Percentiles rank a stretch among this genome's conserved stretches.
These are phyloP conservation scores for Centropus bengalensis DNA, from an alignment of 2,113 vertebrate genomes.

Conservation along the genomic window DNA sequence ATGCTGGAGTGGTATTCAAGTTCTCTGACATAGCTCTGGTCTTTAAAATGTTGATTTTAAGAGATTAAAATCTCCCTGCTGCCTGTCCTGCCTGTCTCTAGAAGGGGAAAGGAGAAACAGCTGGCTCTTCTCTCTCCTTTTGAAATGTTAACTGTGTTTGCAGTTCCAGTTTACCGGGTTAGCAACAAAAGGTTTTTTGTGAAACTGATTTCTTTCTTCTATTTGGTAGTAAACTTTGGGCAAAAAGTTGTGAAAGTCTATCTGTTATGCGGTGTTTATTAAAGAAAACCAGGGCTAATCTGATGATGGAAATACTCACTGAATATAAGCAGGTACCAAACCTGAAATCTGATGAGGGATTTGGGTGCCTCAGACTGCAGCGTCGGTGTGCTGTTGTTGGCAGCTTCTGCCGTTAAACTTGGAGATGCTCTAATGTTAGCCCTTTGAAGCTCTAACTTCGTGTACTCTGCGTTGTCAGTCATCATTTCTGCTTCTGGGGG, in stretches of 20 bases:
- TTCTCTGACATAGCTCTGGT: neutral
- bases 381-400: neutral
- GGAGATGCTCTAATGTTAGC: neutral
- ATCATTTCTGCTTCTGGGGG: neutral
- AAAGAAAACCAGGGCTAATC: neutral
- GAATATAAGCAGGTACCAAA: neutral
- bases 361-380: neutral
- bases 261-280: neutral
- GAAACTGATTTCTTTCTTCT: neutral
- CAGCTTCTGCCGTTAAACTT: neutral
- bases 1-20: neutral
- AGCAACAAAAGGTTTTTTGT: slow-evolving; percentile 6
- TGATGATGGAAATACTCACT: neutral
- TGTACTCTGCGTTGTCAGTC: neutral
- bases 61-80: neutral
- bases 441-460: neutral
- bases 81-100: neutral
- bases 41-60: slow-evolving; percentile 30
- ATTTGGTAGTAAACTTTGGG: neutral
- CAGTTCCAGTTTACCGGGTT: neutral
- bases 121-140: neutral
- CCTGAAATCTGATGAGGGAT: neutral
- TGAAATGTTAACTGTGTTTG: slow-evolving; percentile 32
- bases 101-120: slow-evolving; percentile 28
- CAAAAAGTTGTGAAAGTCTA: neutral